Percentiles rank a stretch among this genome's conserved stretches.
These are phyloP conservation scores for Dolichallabes microphthalmus DNA, from an alignment of 2,113 vertebrate species.

Conservation along the genomic window DNA sequence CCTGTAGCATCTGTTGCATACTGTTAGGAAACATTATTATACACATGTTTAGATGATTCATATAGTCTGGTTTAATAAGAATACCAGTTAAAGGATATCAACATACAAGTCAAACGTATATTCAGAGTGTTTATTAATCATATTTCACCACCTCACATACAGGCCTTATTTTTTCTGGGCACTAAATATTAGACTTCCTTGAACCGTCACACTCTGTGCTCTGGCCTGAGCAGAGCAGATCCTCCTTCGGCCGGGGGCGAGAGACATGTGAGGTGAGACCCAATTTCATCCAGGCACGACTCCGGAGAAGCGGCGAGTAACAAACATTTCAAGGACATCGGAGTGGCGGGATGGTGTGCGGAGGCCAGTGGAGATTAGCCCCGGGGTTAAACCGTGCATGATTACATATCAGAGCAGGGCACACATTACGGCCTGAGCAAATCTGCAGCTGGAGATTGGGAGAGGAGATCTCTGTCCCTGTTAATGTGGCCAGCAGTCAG, in stretches of 20 bases:
- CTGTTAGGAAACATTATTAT: constrained; percentile 46
- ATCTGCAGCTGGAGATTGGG: constrained; percentile 54
- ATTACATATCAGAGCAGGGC: constrained; percentile 61
- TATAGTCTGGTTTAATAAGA: constrained; percentile 60
- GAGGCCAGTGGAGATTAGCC: constrained; percentile 59
- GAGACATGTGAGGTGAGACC: constrained; percentile 12
- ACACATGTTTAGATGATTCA: constrained; percentile 71
- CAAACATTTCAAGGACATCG: constrained; percentile 60
- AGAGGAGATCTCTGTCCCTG: constrained; percentile 39
- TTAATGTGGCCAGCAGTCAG: constrained; percentile 50
- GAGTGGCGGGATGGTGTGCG: constrained; percentile 41
- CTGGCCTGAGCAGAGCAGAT: neutral
- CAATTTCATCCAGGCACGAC: neutral
- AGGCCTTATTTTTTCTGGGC: neutral
- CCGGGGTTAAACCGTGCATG: constrained; percentile 59
- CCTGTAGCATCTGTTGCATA: constrained; percentile 11
- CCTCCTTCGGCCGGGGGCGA: neutral
- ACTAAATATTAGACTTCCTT: neutral
- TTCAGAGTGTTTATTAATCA: neutral
- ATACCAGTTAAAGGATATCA: constrained; percentile 61
- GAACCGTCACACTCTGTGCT: neutral
- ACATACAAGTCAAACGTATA: neutral
- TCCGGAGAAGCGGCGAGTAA: constrained; percentile 42
- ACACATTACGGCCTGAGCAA: constrained; percentile 54
- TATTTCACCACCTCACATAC: neutral